Evolutionary conservation across 2,797 vertebrate genomes (phyloP).

Genomic region (Psittacula echo): DNA sequence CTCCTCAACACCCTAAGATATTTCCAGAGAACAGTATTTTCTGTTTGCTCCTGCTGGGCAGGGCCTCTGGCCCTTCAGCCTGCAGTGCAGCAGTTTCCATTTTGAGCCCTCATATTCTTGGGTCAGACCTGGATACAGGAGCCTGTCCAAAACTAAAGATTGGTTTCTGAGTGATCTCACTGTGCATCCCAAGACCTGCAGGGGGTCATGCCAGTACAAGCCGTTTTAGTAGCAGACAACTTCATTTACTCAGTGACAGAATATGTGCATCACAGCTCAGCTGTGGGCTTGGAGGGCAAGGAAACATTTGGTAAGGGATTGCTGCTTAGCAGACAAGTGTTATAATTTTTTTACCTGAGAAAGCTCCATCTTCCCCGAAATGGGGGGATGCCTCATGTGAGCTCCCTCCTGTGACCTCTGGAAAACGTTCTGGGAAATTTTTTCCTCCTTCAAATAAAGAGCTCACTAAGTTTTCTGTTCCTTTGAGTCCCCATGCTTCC

Average conservation of each 20-base stretch:
- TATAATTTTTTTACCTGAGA: neutral
- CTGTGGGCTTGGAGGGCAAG: neutral
- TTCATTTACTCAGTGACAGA: neutral
- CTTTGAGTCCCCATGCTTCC: neutral
- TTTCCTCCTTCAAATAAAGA: slow-evolving; percentile 33
- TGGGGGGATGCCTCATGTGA: neutral
- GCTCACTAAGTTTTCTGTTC: slow-evolving; percentile 42
- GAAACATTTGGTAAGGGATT: neutral
- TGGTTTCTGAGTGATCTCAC: neutral
- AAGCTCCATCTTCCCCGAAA: neutral
- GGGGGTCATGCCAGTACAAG: neutral
- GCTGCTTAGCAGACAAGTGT: neutral
- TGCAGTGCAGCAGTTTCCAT: neutral
- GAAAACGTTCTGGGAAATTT: neutral
- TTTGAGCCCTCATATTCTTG: neutral
- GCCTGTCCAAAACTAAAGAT: neutral
- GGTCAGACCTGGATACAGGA: neutral
- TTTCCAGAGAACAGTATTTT: neutral
- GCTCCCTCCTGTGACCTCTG: neutral
- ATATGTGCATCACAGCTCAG: neutral
- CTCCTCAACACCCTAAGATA: neutral
- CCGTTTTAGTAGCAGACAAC: neutral
- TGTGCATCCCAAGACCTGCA: neutral
- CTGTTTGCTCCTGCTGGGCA: neutral
- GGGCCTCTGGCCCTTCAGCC: neutral